Evolutionary conservation across 1,140 invertebrate species (phyloP).

Genomic region (Conus betulinus): DNA sequence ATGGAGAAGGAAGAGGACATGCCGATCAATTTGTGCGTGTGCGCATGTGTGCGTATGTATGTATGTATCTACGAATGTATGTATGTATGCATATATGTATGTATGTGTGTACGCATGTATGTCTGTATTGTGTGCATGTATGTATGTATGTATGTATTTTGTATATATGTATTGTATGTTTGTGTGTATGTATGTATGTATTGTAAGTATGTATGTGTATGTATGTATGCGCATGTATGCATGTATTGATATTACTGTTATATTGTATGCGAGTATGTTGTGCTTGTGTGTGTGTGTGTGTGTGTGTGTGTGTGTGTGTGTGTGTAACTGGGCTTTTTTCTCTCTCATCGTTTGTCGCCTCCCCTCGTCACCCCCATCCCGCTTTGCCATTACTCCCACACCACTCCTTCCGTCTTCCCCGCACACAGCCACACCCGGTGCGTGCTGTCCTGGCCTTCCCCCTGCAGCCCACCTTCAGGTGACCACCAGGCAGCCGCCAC

Average conservation of each 20-base stretch:
- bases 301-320: not conserved
- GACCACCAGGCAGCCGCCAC: no score
- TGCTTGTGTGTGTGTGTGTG: not conserved
- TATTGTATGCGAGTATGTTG: no score
- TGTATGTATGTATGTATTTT: not conserved
- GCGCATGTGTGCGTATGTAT: not conserved
- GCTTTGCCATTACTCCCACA: no score
- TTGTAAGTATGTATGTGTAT: constrained; percentile 16
- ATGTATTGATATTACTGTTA: no score
- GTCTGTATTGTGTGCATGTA: not conserved
- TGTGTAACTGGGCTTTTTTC: no score
- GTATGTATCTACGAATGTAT: not conserved
- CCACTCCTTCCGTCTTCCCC: no score
- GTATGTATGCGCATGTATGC: constrained; percentile 6
- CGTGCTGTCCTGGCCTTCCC: no score
- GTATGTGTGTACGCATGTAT: not conserved
- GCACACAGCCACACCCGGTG: no score
- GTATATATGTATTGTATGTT: not conserved
- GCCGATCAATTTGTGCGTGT: not conserved
- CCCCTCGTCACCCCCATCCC: no score
- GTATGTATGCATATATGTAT: constrained; percentile 7
- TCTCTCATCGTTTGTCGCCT: no score
- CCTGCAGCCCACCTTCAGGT: no score
- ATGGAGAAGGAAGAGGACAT: no score
- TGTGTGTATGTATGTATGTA: not conserved